phyloP scores from a whole-genome alignment of 2,888 invertebrate genomes.

The Dorcus parallelipipedus region DNA sequence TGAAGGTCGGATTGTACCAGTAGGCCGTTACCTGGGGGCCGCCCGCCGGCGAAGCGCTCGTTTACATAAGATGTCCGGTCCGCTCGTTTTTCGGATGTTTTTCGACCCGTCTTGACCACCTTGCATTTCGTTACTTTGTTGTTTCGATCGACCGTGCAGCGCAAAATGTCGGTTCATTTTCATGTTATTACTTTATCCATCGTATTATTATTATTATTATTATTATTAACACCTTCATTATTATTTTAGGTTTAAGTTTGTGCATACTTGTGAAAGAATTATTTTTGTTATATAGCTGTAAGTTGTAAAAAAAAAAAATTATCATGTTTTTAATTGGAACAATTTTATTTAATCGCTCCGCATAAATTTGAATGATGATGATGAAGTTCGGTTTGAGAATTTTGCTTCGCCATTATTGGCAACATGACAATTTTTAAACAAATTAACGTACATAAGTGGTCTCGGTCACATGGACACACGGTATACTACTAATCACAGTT shows the following conservation, averaged over 20 bases:
- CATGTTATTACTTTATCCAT: conserved; percentile 3
- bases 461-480: no score
- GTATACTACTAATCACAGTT: no score
- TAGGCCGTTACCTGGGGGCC: background rate
- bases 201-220: conserved; percentile 1
- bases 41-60: no score
- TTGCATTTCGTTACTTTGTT: no score
- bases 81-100: background rate
- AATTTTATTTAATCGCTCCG: no score
- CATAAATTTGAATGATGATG: no score
- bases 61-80: no score
- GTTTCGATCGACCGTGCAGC: background rate
- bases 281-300: conserved; percentile 27
- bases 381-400: no score
- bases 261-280: conserved; percentile 20
- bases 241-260: conserved; percentile 1
- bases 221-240: no score
- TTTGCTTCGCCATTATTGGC: no score
- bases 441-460: no score
- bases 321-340: conserved; percentile 18
- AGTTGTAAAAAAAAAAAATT: conserved; percentile 26
- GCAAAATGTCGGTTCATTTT: background rate
- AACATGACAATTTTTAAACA: no score
- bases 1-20: conserved; percentile 7
- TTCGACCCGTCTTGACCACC: background rate